Percentiles rank a stretch among this genome's conserved stretches.
Evolutionary conservation across 2,797 vertebrate species (phyloP).

Genomic region (Orestias chungarensis): DNA sequence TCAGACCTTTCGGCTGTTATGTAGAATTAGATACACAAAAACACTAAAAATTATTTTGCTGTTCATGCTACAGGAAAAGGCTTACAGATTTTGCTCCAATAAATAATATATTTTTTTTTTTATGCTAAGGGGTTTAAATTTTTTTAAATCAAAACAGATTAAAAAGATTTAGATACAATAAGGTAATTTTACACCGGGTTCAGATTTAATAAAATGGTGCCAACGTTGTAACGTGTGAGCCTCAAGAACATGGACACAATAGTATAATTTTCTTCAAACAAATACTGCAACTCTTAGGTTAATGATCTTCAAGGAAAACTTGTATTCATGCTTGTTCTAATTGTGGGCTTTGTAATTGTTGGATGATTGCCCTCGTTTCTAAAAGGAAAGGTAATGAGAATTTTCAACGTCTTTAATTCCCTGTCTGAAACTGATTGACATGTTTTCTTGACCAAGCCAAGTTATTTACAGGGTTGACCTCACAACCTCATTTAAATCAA

Average conservation of each 20-base stretch:
- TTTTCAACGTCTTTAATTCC: not conserved
- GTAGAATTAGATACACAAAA: too few relatives aligned
- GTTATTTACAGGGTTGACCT: not conserved
- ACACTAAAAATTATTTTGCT: not conserved
- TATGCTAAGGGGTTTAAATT: not conserved
- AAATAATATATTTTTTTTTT: not conserved
- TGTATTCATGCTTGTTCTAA: too few relatives aligned
- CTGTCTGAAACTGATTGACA: not conserved
- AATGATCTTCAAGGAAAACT: too few relatives aligned
- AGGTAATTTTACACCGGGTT: not conserved
- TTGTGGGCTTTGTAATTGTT: not conserved
- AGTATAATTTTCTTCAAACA: not conserved
- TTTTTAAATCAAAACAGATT: not conserved
- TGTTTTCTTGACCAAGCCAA: not conserved
- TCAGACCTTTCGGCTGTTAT: too few relatives aligned
- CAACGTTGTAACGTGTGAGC: not conserved
- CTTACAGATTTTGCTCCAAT: not conserved
- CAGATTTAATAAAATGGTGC: constrained; percentile 5
- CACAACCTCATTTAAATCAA: too few relatives aligned
- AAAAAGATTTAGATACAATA: not conserved
- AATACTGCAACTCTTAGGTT: not conserved
- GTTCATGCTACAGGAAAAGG: not conserved
- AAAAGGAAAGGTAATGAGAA: too few relatives aligned
- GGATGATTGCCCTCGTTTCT: not conserved
- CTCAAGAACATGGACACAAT: not conserved